Base-by-base conservation (phyloP, 2,113 vertebrate genomes). In the Pangasianodon gigas region DNA sequence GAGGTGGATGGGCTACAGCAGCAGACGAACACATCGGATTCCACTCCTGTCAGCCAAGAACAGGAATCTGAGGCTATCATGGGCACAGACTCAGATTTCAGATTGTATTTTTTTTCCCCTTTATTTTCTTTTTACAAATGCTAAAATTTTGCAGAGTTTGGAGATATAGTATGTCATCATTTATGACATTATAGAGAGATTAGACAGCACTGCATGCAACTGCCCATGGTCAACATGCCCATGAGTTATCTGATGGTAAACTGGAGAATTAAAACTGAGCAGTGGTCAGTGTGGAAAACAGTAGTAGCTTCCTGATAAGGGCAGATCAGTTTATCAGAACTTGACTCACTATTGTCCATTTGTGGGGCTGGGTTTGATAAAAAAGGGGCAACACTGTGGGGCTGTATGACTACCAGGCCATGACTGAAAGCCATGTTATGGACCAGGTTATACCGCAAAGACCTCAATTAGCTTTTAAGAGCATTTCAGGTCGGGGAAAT, bases 401-500 rank as follows among this genome's bases (percentile, higher is more conserved):
- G 13, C 18, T 89, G 16, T 46, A 37, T 65, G 44, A 41, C 6
- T 41, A 41, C 16, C 18, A 4, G 69, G 69, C 18, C 2, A 7
- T 46, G 62, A 65, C 13, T 60, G 75, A 86, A 21, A 60, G 46
- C 60, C n/a, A 44, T 85, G 65, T 60, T 81, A 75, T 69, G 37
- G 83, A 71, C 71, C 52, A 60, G 82, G 29, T 69, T 67, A 54
- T 67, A 84, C 41, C 26, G 16, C 65, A 52, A 89, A 90, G 46
- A 77, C 91, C 91, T 87, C 62, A 85, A 85, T 91, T 91, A 85
- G 80, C 92, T 87, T 91, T 89, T 85, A 89, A 90, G 90, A 91
- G 71, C 85, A 26, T 88, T 89, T 90, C 67, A 92, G 87, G 85
- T n/a, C 11, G 79, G 87, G 84, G 84, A 92, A 92, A 93, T 93